Evolutionary conservation across 92 coral and sea anemone genomes (phyloP).

Genomic region (Muricea muricata): DNA sequence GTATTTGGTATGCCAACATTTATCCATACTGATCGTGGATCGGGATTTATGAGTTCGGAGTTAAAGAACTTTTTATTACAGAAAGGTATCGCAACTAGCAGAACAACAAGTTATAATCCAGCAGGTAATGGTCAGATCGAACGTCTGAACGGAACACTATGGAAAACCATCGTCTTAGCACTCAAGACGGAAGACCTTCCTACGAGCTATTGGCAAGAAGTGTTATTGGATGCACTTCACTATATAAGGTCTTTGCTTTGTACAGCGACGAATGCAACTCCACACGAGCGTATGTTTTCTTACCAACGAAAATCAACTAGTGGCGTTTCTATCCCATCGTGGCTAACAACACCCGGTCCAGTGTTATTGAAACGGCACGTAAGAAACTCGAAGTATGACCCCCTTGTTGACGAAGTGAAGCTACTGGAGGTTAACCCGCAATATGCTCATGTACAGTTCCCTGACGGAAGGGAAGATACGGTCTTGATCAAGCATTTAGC

Average conservation of each 20-base stretch:
- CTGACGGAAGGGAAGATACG: slow-evolving; percentile 66
- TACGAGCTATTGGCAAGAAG: slow-evolving; percentile 61
- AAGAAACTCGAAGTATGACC: slow-evolving; percentile 26
- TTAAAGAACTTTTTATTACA: not conserved
- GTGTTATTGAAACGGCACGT: slow-evolving; percentile 32
- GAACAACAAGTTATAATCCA: no score
- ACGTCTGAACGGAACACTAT: slow-evolving; percentile 41
- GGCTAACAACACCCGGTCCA: slow-evolving; percentile 64
- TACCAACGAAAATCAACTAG: slow-evolving; percentile 52
- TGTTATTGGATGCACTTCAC: slow-evolving; percentile 65
- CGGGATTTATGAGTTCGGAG: slow-evolving; percentile 56
- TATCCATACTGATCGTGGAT: slow-evolving; percentile 61
- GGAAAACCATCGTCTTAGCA: slow-evolving; percentile 29
- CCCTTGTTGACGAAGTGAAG: slow-evolving; percentile 45
- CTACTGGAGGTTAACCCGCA: slow-evolving; percentile 31
- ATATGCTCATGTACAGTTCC: slow-evolving; percentile 20
- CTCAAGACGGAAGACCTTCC: slow-evolving; percentile 65
- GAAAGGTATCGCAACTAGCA: slow-evolving; percentile 24
- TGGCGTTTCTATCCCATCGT: slow-evolving; percentile 63
- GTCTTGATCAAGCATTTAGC: not conserved
- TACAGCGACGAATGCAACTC: slow-evolving; percentile 71
- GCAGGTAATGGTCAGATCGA: slow-evolving; percentile 51
- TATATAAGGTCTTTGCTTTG: slow-evolving; percentile 65
- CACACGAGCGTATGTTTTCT: slow-evolving; percentile 62
- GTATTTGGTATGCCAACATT: not conserved